Evolutionary conservation across 2,888 invertebrate species (phyloP).

Genomic region (Galeruca laticollis): DNA sequence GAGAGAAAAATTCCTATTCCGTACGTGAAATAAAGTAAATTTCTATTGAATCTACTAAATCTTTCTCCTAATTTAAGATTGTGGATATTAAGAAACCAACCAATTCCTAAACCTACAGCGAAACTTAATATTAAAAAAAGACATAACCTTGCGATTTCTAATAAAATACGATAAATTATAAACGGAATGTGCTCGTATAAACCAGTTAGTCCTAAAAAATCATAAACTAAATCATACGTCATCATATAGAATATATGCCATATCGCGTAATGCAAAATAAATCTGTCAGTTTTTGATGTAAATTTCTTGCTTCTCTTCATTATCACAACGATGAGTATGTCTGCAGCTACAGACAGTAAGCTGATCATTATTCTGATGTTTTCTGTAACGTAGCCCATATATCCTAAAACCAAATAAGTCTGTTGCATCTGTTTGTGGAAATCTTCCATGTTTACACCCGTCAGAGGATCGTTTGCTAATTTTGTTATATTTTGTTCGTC

Average conservation of each 20-base stretch:
- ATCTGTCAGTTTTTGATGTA: constrained; percentile 41
- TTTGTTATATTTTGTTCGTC: neutral
- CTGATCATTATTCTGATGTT: constrained; percentile 26
- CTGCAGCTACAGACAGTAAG: constrained; percentile 30
- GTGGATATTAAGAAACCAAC: constrained; percentile 34
- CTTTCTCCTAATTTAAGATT: constrained; percentile 13
- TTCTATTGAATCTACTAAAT: constrained; percentile 17
- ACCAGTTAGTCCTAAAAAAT: neutral
- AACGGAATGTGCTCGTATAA: neutral
- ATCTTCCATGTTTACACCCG: constrained; percentile 6
- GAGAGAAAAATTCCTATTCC: constrained; percentile 4
- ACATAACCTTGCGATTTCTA: constrained; percentile 34
- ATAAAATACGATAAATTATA: neutral
- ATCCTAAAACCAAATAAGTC: neutral
- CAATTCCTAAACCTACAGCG: constrained; percentile 34
- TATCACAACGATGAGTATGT: constrained; percentile 38
- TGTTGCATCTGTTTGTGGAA: constrained; percentile 28
- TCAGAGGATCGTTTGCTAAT: neutral
- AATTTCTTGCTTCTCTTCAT: constrained; percentile 40
- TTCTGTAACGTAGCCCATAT: constrained; percentile 25
- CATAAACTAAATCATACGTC: neutral
- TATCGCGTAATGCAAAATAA: constrained; percentile 44
- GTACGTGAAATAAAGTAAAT: constrained; percentile 31
- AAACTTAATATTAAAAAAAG: constrained; percentile 29
- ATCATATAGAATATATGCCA: constrained; percentile 35